These are phyloP conservation scores for Propithecus perrieri DNA, from an alignment of 2,797 vertebrate genomes.

Conservation along the genomic window DNA sequence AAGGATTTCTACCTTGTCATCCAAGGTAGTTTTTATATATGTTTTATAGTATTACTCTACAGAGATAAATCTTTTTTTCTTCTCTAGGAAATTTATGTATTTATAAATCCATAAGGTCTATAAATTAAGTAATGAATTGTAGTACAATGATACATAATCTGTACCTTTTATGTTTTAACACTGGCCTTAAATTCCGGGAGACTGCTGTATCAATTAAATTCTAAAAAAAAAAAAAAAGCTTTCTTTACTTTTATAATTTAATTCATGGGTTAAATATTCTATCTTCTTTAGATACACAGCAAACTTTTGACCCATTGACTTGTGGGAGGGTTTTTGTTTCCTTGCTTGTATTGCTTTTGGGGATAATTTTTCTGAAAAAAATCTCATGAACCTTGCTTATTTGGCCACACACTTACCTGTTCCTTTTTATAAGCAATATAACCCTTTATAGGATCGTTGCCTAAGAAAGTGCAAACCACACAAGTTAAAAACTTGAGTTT, in stretches of 20 bases:
- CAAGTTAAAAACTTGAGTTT: not conserved
- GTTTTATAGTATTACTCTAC: not conserved
- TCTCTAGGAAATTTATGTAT: not conserved
- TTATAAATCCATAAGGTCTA: not conserved
- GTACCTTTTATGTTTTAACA: slow-evolving; percentile 28
- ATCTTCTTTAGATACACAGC: not conserved
- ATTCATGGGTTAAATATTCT: not conserved
- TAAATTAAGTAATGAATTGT: not conserved
- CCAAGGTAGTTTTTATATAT: not conserved
- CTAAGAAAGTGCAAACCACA: not conserved
- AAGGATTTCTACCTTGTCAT: not conserved
- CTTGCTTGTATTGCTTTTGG: not conserved
- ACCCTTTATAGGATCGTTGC: not conserved
- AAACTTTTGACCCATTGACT: not conserved
- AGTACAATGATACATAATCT: not conserved
- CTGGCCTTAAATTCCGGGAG: not conserved
- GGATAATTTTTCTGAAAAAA: not conserved
- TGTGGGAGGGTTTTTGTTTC: not conserved
- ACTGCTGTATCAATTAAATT: not conserved
- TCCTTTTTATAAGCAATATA: not conserved
- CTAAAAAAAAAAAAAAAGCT: not conserved
- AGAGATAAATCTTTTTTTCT: not conserved
- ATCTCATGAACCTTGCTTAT: not conserved
- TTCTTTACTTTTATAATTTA: slow-evolving; percentile 21
- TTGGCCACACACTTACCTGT: not conserved